These are phyloP conservation scores for Otocyon megalotis DNA, from an alignment of 2,113 vertebrate species.

Conservation along the genomic window DNA sequence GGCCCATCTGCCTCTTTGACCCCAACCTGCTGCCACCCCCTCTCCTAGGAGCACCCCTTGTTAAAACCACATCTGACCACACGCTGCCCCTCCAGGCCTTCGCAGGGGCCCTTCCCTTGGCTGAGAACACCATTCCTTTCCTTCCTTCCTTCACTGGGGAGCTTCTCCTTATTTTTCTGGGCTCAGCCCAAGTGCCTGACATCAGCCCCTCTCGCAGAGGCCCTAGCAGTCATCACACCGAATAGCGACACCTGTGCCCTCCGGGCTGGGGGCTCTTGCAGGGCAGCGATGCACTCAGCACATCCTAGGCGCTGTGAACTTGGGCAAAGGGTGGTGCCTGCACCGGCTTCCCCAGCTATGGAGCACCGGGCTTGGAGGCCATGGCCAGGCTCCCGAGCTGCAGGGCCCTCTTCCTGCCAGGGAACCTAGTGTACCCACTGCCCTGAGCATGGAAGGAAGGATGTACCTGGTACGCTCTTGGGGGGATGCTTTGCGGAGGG, in stretches of 20 bases:
- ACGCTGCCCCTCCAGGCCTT: background rate
- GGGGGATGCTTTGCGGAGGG: background rate
- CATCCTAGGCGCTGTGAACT: accelerated
- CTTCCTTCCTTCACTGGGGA: background rate
- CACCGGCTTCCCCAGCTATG: background rate
- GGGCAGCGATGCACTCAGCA: background rate
- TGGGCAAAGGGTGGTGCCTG: accelerated
- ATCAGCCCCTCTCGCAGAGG: background rate
- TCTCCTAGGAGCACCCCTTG: background rate
- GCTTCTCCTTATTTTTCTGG: background rate
- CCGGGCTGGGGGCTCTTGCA: background rate
- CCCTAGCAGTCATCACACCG: background rate
- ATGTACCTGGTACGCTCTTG: accelerated
- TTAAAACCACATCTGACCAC: background rate
- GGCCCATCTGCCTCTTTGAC: background rate
- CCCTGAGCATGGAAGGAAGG: background rate
- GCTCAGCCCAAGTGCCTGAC: background rate
- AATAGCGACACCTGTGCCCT: background rate
- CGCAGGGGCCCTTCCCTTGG: background rate
- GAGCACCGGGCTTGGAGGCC: background rate
- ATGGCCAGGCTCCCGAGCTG: background rate
- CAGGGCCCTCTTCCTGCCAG: background rate
- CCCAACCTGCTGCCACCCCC: background rate
- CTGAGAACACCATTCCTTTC: background rate
- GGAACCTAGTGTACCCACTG: background rate